These are phyloP conservation scores for Lampris megalopsis DNA, from an alignment of 2,113 vertebrate genomes.

Conservation along the genomic window DNA sequence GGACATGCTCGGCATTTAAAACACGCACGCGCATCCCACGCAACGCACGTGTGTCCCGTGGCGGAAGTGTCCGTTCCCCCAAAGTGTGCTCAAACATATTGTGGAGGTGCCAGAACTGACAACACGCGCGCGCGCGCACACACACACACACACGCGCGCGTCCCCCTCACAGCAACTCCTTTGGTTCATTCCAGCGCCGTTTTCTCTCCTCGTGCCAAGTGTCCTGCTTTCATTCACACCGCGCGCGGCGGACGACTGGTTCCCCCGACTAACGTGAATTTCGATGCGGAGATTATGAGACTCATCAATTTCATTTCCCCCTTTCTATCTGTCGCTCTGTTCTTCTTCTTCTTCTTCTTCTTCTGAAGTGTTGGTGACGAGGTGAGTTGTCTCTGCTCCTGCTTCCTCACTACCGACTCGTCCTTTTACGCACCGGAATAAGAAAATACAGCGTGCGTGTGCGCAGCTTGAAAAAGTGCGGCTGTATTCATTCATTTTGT, in stretches of 20 bases:
- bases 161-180: constrained; percentile 30
- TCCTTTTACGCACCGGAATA: neutral
- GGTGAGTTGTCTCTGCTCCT: constrained; percentile 60
- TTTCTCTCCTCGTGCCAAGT: constrained; percentile 44
- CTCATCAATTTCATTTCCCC: no score
- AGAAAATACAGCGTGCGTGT: neutral
- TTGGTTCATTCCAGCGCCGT: constrained; percentile 70
- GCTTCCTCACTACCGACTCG: constrained; percentile 1
- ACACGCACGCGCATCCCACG: no score
- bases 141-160: no score
- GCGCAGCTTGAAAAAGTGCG: constrained; percentile 30
- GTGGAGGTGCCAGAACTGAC: no score
- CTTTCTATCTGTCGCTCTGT: no score
- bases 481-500: neutral
- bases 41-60: no score
- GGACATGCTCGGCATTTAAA: no score
- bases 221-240: constrained; percentile 37
- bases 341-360: neutral
- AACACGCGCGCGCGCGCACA: no score
- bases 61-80: no score
- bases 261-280: constrained; percentile 30
- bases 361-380: constrained; percentile 25
- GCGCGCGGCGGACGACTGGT: constrained; percentile 33
- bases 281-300: constrained; percentile 33
- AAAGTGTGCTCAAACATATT: no score